Conservation (phyloP, 2,113 vertebrate species). For the Chaenocephalus aceratus region DNA sequence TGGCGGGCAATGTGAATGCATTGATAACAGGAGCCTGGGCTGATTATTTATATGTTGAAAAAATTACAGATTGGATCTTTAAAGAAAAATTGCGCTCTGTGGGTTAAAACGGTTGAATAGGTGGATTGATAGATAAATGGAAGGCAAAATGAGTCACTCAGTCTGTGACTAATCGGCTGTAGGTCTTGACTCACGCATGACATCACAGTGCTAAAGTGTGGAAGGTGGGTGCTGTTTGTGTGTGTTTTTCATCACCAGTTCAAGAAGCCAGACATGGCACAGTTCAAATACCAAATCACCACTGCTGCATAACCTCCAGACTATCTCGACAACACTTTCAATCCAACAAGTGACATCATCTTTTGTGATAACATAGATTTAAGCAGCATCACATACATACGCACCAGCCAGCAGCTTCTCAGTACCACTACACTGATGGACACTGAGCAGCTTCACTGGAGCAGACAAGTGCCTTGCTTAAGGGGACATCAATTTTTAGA, state of each 20-base stretch:
- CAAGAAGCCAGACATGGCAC: conserved; percentile 5
- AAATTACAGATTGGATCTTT: background rate
- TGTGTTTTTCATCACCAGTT: conserved; percentile 12
- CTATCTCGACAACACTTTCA: conserved; percentile 7
- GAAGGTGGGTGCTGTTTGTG: conserved; percentile 18
- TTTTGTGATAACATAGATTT: conserved; percentile 23
- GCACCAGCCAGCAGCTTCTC: conserved; percentile 30
- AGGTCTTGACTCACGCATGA: background rate
- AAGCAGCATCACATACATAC: conserved; percentile 21
- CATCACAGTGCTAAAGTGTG: conserved; percentile 1
- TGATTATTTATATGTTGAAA: background rate
- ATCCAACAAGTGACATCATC: background rate
- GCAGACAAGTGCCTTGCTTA: conserved; percentile 67
- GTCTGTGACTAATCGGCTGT: conserved; percentile 3
- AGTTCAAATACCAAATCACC: background rate
- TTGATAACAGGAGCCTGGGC: no score
- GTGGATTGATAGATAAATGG: background rate
- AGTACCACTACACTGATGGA: conserved; percentile 41
- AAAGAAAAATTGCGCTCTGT: background rate
- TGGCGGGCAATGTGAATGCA: no score
- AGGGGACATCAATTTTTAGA: conserved; percentile 72
- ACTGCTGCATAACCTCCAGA: conserved; percentile 3
- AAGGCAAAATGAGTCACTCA: conserved; percentile 3
- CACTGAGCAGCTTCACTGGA: conserved; percentile 59
- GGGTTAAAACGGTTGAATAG: background rate